Evolutionary conservation across 2,888 invertebrate species (phyloP).

Genomic region (Griposia aprilina): DNA sequence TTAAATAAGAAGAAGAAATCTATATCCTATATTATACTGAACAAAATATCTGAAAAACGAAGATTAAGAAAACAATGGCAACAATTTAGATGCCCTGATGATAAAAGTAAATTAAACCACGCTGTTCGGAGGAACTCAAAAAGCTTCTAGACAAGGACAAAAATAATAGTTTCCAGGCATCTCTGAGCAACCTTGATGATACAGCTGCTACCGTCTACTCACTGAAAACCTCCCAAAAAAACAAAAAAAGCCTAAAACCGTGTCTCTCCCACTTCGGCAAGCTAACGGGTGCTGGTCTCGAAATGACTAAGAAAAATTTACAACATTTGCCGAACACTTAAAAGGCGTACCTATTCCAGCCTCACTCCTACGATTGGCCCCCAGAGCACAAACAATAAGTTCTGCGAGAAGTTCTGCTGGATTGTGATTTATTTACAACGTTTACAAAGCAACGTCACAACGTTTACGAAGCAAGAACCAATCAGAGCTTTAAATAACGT

Average conservation of each 20-base stretch:
- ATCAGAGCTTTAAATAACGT: too few species aligned
- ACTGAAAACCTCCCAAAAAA: too few species aligned
- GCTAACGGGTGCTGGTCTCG: not conserved
- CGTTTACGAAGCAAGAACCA: too few species aligned
- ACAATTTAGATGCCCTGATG: not conserved
- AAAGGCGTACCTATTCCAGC: not conserved
- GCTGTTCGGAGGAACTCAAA: not conserved
- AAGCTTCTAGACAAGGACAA: not conserved
- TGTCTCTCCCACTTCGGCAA: not conserved
- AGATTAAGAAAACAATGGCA: not conserved
- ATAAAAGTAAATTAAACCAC: constrained; percentile 1
- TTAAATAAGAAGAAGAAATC: too few species aligned
- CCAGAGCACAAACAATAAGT: not conserved
- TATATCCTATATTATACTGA: not conserved
- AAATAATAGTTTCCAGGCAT: not conserved
- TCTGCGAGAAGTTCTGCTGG: too few species aligned
- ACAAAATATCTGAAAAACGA: not conserved
- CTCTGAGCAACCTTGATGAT: not conserved
- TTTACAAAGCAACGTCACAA: too few species aligned
- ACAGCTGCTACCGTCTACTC: not conserved
- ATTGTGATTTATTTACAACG: too few species aligned
- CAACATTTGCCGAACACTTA: not conserved
- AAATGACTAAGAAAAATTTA: not conserved
- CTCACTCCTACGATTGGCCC: not conserved
- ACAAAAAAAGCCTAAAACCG: not conserved